Evolutionary conservation across 1,140 invertebrate genomes (phyloP).

Genomic region (Caenorhabditis inopinata): DNA sequence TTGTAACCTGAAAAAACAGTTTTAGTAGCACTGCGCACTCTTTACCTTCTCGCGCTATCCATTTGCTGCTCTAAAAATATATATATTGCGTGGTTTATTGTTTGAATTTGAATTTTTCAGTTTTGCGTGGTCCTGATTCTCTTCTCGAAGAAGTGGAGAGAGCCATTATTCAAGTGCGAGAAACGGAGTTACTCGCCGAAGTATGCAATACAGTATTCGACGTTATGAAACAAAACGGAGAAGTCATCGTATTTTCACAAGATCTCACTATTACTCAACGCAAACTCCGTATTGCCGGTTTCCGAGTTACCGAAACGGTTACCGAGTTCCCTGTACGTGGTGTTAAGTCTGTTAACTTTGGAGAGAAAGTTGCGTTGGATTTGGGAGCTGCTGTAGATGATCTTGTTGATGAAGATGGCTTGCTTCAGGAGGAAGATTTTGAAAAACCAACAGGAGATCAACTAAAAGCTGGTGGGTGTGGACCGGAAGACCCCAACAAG

Average conservation of each 20-base stretch:
- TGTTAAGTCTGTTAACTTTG: neutral
- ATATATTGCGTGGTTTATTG: too few species aligned
- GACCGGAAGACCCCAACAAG: slow-evolving; percentile 49
- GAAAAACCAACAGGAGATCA: slow-evolving; percentile 47
- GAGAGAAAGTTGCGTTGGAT: neutral
- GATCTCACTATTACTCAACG: neutral
- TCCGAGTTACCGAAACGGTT: neutral
- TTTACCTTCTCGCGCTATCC: too few species aligned
- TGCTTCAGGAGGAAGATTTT: slow-evolving; percentile 51
- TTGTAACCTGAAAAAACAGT: too few species aligned
- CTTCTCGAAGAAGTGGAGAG: neutral
- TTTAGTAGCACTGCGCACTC: too few species aligned
- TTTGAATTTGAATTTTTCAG: too few species aligned
- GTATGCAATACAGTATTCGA: slow-evolving; percentile 13
- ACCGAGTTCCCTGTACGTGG: neutral
- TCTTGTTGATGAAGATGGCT: slow-evolving; percentile 50
- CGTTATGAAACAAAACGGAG: slow-evolving; percentile 16
- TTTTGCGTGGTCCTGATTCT: neutral
- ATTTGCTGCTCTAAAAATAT: too few species aligned
- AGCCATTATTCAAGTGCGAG: neutral
- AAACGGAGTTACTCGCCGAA: slow-evolving; percentile 2
- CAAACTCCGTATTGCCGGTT: slow-evolving; percentile 12
- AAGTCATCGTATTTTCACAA: neutral
- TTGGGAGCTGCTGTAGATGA: slow-evolving; percentile 34
- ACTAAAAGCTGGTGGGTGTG: slow-evolving; percentile 52